These are phyloP conservation scores for Myocastor coypus DNA, from an alignment of 2,113 vertebrate genomes.

Conservation along the genomic window DNA sequence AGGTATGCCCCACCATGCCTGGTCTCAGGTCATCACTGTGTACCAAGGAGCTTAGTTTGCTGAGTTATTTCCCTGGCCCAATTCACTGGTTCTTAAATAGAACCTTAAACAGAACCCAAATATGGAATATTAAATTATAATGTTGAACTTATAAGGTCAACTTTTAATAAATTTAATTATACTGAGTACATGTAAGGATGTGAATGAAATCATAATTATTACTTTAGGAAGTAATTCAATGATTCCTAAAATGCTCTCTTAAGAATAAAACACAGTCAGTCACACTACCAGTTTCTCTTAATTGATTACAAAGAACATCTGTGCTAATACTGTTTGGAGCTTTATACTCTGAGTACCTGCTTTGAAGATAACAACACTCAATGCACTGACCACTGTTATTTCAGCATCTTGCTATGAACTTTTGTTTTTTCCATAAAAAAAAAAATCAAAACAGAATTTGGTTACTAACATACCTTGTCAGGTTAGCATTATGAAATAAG, in stretches of 20 bases:
- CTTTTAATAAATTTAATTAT: constrained; percentile 31
- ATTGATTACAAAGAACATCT: background rate
- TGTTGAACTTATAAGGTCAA: constrained; percentile 29
- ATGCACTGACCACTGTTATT: background rate
- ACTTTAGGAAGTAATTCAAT: constrained; percentile 18
- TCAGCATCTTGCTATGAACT: background rate
- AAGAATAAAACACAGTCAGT: background rate
- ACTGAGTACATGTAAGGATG: background rate
- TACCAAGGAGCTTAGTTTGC: too few relatives aligned
- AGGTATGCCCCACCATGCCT: too few relatives aligned
- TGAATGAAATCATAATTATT: constrained; percentile 51
- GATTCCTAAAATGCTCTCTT: constrained; percentile 45
- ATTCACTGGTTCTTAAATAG: constrained; percentile 14
- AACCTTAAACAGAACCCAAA: constrained; percentile 10
- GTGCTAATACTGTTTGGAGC: background rate
- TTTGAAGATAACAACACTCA: background rate
- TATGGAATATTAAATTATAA: constrained; percentile 24
- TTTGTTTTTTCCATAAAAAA: background rate
- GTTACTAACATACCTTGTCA: constrained; percentile 26
- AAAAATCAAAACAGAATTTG: background rate
- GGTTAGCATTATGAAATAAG: constrained; percentile 39
- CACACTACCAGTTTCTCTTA: background rate
- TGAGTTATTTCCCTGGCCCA: too few relatives aligned
- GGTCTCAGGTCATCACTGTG: too few relatives aligned
- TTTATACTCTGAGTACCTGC: background rate